phyloP scores from a whole-genome alignment of 2,797 vertebrate species.

The Anguilla obscura region DNA sequence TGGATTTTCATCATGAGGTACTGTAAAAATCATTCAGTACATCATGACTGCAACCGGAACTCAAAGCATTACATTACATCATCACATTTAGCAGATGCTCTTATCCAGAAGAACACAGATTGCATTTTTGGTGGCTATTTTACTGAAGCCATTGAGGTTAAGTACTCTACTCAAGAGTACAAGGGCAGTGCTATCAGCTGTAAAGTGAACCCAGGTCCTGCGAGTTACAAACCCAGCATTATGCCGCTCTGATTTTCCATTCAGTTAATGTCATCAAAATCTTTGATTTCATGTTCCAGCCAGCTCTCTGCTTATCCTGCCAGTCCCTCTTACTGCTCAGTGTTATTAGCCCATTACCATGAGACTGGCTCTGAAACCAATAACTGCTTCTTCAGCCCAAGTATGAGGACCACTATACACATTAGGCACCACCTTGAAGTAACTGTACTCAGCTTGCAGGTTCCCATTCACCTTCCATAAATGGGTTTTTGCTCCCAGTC shows the following conservation, averaged over 20 bases:
- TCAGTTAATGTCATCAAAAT: background rate
- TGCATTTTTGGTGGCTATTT: background rate
- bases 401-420: background rate
- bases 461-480: background rate
- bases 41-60: background rate
- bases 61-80: background rate
- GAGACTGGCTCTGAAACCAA: background rate
- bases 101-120: background rate
- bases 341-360: background rate
- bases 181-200: background rate
- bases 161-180: background rate
- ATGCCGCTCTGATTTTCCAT: background rate
- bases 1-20: background rate
- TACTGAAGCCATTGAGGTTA: background rate
- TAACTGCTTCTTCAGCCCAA: background rate
- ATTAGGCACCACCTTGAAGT: background rate
- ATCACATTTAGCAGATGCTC: background rate
- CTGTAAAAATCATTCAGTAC: background rate
- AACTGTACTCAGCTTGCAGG: background rate
- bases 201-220: background rate
- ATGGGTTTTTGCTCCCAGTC: constrained; percentile 37
- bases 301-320: background rate
- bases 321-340: background rate
- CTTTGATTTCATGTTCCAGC: background rate
- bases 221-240: background rate